These are phyloP conservation scores for Halcyon badia DNA, from an alignment of 2,797 vertebrate genomes.

Conservation along the genomic window DNA sequence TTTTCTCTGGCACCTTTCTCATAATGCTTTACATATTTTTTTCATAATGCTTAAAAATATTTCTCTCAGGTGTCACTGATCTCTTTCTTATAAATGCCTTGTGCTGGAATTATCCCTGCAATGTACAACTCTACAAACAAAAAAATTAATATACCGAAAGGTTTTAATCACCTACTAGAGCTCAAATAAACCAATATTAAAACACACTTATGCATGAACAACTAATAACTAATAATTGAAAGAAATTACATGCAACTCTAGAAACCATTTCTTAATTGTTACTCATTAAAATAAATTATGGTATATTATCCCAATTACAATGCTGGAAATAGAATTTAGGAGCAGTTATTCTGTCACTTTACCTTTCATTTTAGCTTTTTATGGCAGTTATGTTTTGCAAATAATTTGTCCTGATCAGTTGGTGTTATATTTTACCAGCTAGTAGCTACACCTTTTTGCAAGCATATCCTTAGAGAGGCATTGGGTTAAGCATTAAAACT, in stretches of 20 bases:
- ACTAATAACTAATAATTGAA: slow-evolving; percentile 83
- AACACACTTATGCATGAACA: slow-evolving; percentile 75
- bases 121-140: not conserved
- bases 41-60: not conserved
- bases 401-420: slow-evolving; percentile 68
- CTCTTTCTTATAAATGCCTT: not conserved
- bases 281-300: slow-evolving; percentile 82
- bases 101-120: not conserved
- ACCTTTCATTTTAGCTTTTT: slow-evolving; percentile 64
- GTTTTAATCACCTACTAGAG: slow-evolving; percentile 57
- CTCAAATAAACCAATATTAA: slow-evolving; percentile 75
- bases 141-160: slow-evolving; percentile 39
- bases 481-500: slow-evolving; percentile 22
- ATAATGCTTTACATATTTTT: not conserved
- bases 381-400: slow-evolving; percentile 65
- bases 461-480: slow-evolving; percentile 43
- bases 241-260: slow-evolving; percentile 78
- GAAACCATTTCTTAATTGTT: slow-evolving; percentile 81
- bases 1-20: slow-evolving; percentile 40
- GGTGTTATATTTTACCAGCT: slow-evolving; percentile 29
- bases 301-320: slow-evolving; percentile 81
- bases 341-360: slow-evolving; percentile 79
- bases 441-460: slow-evolving; percentile 31
- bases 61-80: not conserved
- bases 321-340: slow-evolving; percentile 79